Conservation (phyloP, 2,888 invertebrate genomes). For the Habrosyne pyritoides region DNA sequence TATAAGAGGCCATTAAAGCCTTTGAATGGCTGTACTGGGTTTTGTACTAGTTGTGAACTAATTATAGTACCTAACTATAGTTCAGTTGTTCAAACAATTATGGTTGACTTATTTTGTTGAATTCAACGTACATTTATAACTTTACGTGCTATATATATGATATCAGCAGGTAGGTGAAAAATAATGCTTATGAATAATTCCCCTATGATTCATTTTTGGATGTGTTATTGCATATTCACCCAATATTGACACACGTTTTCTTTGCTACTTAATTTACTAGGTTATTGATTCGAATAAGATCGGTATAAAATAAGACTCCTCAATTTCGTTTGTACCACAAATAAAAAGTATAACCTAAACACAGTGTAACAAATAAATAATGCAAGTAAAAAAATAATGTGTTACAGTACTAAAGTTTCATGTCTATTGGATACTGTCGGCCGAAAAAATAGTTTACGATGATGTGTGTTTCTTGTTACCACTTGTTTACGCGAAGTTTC, state of each 20-base stretch:
- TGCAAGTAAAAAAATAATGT: background rate
- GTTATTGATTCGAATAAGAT: background rate
- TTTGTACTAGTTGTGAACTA: background rate
- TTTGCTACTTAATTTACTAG: background rate
- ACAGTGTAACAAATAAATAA: background rate
- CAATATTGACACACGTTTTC: too few relatives aligned
- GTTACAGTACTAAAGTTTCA: background rate
- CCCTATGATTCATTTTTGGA: background rate
- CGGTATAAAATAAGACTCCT: too few relatives aligned
- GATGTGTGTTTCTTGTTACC: constrained; percentile 15
- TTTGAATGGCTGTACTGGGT: background rate
- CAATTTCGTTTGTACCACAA: background rate
- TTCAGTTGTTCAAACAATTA: background rate
- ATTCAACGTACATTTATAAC: too few relatives aligned
- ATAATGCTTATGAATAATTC: background rate
- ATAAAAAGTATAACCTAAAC: background rate
- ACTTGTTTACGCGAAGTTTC: constrained; percentile 50
- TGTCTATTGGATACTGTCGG: background rate
- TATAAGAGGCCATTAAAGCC: too few relatives aligned
- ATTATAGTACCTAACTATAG: background rate
- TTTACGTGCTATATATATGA: background rate
- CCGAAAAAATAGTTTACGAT: constrained; percentile 1
- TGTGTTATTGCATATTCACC: background rate
- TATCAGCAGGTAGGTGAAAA: background rate
- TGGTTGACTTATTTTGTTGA: background rate